phyloP scores from a whole-genome alignment of 1,140 invertebrate species.

The Frieseomelitta varia region DNA sequence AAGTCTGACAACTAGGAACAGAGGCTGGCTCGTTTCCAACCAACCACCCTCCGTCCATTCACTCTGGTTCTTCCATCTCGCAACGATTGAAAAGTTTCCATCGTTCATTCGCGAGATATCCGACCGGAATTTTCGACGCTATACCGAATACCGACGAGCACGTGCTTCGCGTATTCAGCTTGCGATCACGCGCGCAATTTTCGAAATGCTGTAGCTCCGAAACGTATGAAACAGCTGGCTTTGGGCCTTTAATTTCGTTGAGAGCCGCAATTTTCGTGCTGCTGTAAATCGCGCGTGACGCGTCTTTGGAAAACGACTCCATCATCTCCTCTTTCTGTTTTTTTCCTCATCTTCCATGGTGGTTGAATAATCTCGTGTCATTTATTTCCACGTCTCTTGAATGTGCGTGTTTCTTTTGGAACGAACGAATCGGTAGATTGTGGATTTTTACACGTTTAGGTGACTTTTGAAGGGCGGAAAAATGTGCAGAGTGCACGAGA shows the following conservation, averaged over 20 bases:
- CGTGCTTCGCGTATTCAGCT: neutral
- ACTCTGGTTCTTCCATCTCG: too few species aligned
- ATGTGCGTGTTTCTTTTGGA: too few species aligned
- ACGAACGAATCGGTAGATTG: too few species aligned
- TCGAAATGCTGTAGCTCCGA: neutral
- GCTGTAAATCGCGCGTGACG: neutral
- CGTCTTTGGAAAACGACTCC: neutral
- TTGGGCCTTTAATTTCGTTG: neutral
- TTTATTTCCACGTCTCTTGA: neutral
- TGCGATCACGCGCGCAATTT: neutral
- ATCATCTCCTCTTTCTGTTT: neutral
- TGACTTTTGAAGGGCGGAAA: too few species aligned
- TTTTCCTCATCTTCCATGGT: neutral
- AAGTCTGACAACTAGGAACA: neutral
- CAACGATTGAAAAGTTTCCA: neutral
- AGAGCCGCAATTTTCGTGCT: neutral
- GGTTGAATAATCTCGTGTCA: neutral
- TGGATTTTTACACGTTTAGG: too few species aligned
- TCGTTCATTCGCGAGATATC: neutral
- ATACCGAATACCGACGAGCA: too few species aligned
- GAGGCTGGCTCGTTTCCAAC: conserved; percentile 7
- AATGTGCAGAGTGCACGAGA: too few species aligned
- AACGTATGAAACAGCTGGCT: neutral
- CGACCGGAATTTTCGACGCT: neutral
- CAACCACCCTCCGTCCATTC: neutral